Base-by-base conservation (phyloP, 2,113 vertebrate species). In the Grallaria varia region DNA sequence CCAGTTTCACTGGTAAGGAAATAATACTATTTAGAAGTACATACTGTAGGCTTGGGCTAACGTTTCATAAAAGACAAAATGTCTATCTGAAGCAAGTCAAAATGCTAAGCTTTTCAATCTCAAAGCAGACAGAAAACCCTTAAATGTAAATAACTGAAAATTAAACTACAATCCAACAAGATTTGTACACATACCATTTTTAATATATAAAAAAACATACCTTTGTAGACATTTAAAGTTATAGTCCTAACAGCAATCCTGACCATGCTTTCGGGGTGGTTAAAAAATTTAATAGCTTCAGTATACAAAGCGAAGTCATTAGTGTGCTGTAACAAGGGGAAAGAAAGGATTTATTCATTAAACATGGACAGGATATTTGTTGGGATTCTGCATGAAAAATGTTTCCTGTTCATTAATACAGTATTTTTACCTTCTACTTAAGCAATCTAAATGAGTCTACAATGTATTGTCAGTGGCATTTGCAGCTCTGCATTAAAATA, bases 221-320 rank as follows among this genome's bases (percentile, higher is more conserved):
- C 99, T 99, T 99, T 99, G 96, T 99, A 99, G 94, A 99, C 99
- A 53, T 99, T 99, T 96, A 99, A 98, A 28, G 99, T 99, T 98
- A 99, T 99, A 89, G 99, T 99, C 95, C 99, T 98, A 93, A 99
- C 99, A 62, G 99, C 99, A 92, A 99, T 99, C 96, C 99, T 98
- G 97, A 99, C 99, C 99, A 99, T 99, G 98, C 99, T 99, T 97
- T 99, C 99, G 11, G 99, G 99, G 96, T 99, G 99, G 98, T 99
- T 99, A 98, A 99, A 99, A 98, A 99, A 99, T 93, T 99, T 99
- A 97, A 99, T 99, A 97, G 99, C 99, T 98, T 99, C 99, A 77
- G 99, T 99, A 98, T 99, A 99, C 95, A 99, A 98, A 98, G 99
- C 99, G 98, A 99, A 99, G 98, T 99, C 99, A 87, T 99, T 99